These are phyloP conservation scores for Torymus texanus DNA, from an alignment of 2,888 invertebrate species.

Conservation along the genomic window DNA sequence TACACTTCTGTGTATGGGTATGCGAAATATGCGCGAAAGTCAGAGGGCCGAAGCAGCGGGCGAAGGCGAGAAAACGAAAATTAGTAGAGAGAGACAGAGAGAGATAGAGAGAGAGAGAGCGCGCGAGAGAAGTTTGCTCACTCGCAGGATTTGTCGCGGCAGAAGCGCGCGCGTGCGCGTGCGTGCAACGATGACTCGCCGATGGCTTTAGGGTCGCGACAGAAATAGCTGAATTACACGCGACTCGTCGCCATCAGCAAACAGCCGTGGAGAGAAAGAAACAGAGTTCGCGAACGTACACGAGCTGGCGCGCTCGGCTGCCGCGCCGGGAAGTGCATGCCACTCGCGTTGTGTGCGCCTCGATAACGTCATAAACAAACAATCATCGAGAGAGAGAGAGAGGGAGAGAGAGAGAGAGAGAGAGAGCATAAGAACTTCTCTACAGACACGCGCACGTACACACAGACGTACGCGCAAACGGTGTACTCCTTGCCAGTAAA, in stretches of 20 bases:
- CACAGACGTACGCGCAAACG: no score
- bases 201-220: slow-evolving; percentile 60
- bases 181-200: slow-evolving; percentile 58
- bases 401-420: no score
- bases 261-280: slow-evolving; percentile 41
- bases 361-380: slow-evolving; percentile 62
- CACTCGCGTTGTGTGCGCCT: slow-evolving; percentile 30
- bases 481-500: not conserved
- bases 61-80: no score
- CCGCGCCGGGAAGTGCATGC: not conserved
- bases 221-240: slow-evolving; percentile 64
- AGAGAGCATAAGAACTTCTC: no score
- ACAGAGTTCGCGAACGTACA: slow-evolving; percentile 56
- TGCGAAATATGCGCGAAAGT: no score
- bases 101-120: no score
- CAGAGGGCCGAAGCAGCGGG: no score
- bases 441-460: no score
- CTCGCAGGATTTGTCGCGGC: slow-evolving; percentile 15
- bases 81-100: no score
- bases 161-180: not conserved
- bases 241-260: slow-evolving; percentile 58
- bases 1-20: no score
- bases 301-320: slow-evolving; percentile 18
- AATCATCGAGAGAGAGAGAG: slow-evolving; percentile 13
- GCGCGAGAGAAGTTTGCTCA: no score